Conservation (phyloP, 1,140 invertebrate species). For the Aphelenchoides besseyi region DNA sequence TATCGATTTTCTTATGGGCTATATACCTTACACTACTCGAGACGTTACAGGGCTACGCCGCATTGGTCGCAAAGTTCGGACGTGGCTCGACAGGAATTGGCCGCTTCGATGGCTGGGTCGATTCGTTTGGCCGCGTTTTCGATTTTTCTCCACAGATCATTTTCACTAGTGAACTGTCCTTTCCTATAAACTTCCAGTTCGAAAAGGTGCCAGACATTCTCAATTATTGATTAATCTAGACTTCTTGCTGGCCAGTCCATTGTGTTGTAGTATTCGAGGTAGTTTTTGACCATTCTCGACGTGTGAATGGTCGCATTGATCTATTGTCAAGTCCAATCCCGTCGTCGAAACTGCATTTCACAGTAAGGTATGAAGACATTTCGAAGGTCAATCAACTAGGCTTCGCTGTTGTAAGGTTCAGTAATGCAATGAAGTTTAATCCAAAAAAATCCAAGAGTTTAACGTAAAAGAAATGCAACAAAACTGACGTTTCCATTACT, state of each 20-base stretch:
- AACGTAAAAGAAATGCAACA: too few species aligned
- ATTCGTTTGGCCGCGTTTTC: not conserved
- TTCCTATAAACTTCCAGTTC: not conserved
- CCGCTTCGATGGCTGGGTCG: not conserved
- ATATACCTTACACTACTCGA: too few species aligned
- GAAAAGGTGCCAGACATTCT: not conserved
- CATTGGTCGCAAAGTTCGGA: too few species aligned
- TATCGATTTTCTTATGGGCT: too few species aligned
- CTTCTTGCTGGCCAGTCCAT: not conserved
- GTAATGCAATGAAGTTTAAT: too few species aligned
- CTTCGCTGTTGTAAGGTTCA: too few species aligned
- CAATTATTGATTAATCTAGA: not conserved
- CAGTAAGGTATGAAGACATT: too few species aligned
- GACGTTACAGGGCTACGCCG: too few species aligned
- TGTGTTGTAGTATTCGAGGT: not conserved
- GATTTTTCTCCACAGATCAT: not conserved
- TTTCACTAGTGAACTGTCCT: not conserved
- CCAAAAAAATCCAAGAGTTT: too few species aligned
- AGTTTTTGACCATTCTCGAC: not conserved
- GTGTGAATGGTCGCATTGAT: not conserved
- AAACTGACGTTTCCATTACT: too few species aligned
- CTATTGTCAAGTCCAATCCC: not conserved
- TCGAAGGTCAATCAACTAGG: too few species aligned
- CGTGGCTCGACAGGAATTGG: too few species aligned
- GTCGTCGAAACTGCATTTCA: not conserved